These are phyloP conservation scores for Brenthis daphne DNA, from an alignment of 2,888 invertebrate species.

Conservation along the genomic window DNA sequence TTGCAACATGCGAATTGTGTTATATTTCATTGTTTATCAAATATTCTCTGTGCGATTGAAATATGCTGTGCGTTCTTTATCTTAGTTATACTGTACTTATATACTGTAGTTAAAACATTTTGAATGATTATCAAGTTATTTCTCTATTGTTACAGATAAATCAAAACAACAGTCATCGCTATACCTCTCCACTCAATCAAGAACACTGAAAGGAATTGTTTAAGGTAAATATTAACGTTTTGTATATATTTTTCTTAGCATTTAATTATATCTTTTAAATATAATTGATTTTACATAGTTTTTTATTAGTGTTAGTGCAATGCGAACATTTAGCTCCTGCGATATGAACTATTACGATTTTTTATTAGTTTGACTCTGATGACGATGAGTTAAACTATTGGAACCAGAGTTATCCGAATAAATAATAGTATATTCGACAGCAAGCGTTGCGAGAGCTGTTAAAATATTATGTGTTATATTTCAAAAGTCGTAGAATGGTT, in stretches of 20 bases:
- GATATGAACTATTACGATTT: not conserved
- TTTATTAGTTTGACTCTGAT: not conserved
- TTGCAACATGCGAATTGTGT: slow-evolving; percentile 49
- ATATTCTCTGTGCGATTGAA: slow-evolving; percentile 34
- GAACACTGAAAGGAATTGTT: not conserved
- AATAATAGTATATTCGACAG: not conserved
- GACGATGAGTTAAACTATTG: not conserved
- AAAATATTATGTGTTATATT: not conserved
- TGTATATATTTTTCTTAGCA: not conserved
- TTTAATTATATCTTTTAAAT: not conserved
- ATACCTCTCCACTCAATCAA: not conserved
- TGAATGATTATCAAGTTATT: slow-evolving; percentile 43
- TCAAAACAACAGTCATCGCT: not conserved
- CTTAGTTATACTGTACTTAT: slow-evolving; percentile 21
- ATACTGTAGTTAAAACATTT: slow-evolving; percentile 5
- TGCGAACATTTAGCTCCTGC: slow-evolving; percentile 13
- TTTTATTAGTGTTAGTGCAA: not conserved
- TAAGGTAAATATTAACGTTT: slow-evolving; percentile 6
- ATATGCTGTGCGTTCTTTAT: slow-evolving; percentile 49
- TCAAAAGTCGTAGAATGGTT: not conserved
- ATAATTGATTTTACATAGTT: not conserved
- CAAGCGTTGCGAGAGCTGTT: slow-evolving; percentile 4
- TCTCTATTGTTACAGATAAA: slow-evolving; percentile 51
- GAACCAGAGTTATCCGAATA: not conserved
- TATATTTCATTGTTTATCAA: slow-evolving; percentile 24